Conservation (phyloP, 2,888 invertebrate species). For the Agriopis marginaria region DNA sequence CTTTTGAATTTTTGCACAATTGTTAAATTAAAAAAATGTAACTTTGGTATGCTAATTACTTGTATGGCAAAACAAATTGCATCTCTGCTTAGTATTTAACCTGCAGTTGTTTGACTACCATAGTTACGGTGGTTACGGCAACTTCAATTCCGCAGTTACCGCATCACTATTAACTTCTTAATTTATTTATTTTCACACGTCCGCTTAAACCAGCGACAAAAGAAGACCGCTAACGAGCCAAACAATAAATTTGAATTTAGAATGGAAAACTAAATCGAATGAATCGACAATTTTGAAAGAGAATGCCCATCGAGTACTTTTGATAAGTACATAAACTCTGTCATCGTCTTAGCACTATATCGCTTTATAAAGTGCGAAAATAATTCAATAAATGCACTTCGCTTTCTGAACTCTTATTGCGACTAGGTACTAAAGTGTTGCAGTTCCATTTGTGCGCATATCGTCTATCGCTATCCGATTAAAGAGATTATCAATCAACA, state of each 20-base stretch:
- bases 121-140: not conserved
- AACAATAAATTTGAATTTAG: slow-evolving; percentile 72
- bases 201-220: slow-evolving; percentile 66
- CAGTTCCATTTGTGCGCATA: slow-evolving; percentile 37
- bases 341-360: slow-evolving; percentile 12
- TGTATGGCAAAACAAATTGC: too few species aligned
- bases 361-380: not conserved
- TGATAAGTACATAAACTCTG: slow-evolving; percentile 13
- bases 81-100: too few species aligned
- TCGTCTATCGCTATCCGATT: slow-evolving; percentile 54
- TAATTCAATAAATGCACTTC: not conserved
- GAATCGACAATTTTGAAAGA: slow-evolving; percentile 72
- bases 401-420: not conserved
- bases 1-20: too few species aligned
- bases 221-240: slow-evolving; percentile 69
- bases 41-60: too few species aligned
- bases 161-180: slow-evolving; percentile 6
- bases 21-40: too few species aligned
- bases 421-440: slow-evolving; percentile 3
- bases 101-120: not conserved
- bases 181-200: slow-evolving; percentile 66
- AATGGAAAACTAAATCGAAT: slow-evolving; percentile 79
- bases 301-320: slow-evolving; percentile 29
- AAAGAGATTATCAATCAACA: too few species aligned
- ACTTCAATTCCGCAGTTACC: not conserved